Percentiles rank a stretch among this genome's conserved stretches.
phyloP scores from a whole-genome alignment of 2,888 invertebrate species.

The Chaetoderma sp. region DNA sequence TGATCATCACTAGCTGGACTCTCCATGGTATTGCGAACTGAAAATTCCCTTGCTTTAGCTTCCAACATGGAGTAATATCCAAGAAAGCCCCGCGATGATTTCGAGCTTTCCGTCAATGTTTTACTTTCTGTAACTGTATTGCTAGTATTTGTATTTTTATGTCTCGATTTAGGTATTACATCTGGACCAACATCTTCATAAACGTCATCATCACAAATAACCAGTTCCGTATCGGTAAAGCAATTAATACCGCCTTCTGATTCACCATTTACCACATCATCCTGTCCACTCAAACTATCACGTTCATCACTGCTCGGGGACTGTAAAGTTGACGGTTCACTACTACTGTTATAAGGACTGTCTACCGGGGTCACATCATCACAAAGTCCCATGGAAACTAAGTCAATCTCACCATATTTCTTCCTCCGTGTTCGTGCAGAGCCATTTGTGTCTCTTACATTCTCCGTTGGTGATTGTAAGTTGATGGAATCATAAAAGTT shows the following conservation, averaged over 20 bases:
- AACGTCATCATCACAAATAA: no score
- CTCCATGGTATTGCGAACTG: conserved; percentile 18
- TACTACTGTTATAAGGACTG: conserved; percentile 2
- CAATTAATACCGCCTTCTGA: no score
- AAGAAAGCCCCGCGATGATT: conserved; percentile 52
- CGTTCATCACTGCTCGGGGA: not conserved
- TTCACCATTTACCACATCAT: no score
- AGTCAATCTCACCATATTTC: conserved; percentile 78
- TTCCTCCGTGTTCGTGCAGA: conserved; percentile 23
- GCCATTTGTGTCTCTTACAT: not conserved
- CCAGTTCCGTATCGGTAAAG: no score
- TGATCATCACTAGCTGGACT: conserved; percentile 32
- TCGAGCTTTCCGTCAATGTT: no score
- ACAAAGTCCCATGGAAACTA: conserved; percentile 80
- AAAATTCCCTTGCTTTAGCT: conserved; percentile 50
- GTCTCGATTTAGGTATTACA: no score
- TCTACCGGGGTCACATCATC: conserved; percentile 69
- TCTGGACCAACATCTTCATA: no score
- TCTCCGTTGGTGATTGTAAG: conserved; percentile 1
- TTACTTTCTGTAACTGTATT: no score
- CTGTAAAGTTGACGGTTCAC: not conserved
- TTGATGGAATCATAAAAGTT: conserved; percentile 3
- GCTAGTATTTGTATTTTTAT: no score
- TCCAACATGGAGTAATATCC: conserved; percentile 66
- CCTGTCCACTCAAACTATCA: no score